Percentiles rank a stretch among this genome's conserved stretches.
These are phyloP conservation scores for Deilephila elpenor DNA, from an alignment of 2,888 invertebrate genomes.

Conservation along the genomic window DNA sequence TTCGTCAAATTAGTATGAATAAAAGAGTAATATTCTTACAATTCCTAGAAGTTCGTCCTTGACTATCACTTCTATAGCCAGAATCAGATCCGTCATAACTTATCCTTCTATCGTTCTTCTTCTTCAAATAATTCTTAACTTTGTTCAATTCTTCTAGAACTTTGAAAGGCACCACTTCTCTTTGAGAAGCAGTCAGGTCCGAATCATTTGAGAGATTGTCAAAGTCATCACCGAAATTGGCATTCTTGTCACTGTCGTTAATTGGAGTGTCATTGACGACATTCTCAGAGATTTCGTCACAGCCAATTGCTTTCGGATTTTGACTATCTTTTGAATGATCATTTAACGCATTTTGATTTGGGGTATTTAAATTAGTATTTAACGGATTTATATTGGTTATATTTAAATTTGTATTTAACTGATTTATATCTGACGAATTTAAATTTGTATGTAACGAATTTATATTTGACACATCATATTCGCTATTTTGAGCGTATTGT, in stretches of 20 bases:
- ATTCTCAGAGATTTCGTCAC: too few species aligned
- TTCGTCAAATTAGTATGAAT: neutral
- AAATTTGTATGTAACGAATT: neutral
- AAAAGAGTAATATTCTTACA: conserved; percentile 37
- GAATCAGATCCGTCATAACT: conserved; percentile 59
- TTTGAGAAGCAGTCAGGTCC: conserved; percentile 40
- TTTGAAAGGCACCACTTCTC: conserved; percentile 66
- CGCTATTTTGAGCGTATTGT: neutral
- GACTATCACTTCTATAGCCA: conserved; percentile 67
- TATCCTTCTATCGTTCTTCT: conserved; percentile 41
- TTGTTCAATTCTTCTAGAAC: conserved; percentile 70
- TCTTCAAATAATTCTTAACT: conserved; percentile 60
- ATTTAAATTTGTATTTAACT: neutral
- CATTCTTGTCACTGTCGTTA: neutral
- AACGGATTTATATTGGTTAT: too few species aligned
- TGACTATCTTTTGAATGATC: neutral
- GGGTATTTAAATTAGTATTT: neutral
- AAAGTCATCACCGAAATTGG: neutral
- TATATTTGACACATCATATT: neutral
- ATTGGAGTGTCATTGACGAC: neutral
- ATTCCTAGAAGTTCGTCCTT: conserved; percentile 40
- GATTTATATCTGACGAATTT: neutral
- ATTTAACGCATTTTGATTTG: neutral
- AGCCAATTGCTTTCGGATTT: neutral
- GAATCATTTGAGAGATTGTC: neutral